Percentiles rank a stretch among this genome's conserved stretches.
phyloP scores from a whole-genome alignment of 1,140 invertebrate species.

The Reticulitermes speratus region DNA sequence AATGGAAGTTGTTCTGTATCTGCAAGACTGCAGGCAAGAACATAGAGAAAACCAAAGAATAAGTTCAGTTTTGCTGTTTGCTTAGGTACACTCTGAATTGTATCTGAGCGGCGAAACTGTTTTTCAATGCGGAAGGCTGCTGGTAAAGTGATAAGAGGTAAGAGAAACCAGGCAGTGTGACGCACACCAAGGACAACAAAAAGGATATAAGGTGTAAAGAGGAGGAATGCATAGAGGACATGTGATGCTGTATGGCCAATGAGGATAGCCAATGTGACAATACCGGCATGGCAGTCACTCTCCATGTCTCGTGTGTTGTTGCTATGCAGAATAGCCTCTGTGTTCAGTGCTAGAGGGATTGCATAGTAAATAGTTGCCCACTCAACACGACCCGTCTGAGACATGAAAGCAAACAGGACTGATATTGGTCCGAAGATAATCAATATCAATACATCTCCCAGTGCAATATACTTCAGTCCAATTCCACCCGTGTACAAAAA shows the following conservation, averaged over 20 bases:
- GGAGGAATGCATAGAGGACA: slow-evolving; percentile 83
- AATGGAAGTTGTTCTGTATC: slow-evolving; percentile 35
- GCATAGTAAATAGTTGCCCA: slow-evolving; percentile 90
- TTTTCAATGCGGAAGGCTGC: slow-evolving; percentile 88
- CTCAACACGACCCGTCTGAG: slow-evolving; percentile 83
- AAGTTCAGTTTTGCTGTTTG: slow-evolving; percentile 89
- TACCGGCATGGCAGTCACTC: slow-evolving; percentile 79
- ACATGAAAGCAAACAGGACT: slow-evolving; percentile 91
- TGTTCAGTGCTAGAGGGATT: slow-evolving; percentile 89
- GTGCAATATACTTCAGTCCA: slow-evolving; percentile 89
- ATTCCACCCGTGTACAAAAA: slow-evolving; percentile 93
- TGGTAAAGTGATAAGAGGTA: slow-evolving; percentile 84
- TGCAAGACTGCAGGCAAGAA: slow-evolving; percentile 65
- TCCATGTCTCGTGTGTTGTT: slow-evolving; percentile 92
- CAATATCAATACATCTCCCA: slow-evolving; percentile 88
- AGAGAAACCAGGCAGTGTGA: slow-evolving; percentile 82
- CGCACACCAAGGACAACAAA: slow-evolving; percentile 81
- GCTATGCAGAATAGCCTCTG: slow-evolving; percentile 91
- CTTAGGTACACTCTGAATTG: slow-evolving; percentile 78
- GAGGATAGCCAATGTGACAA: slow-evolving; percentile 91
- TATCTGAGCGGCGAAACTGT: slow-evolving; percentile 75
- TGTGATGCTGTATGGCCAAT: slow-evolving; percentile 89
- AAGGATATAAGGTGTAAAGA: slow-evolving; percentile 89
- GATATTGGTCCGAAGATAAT: slow-evolving; percentile 93
- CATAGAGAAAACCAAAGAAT: slow-evolving; percentile 86